These are phyloP conservation scores for Rattus rattus DNA, from an alignment of 2,113 vertebrate genomes.

Conservation along the genomic window DNA sequence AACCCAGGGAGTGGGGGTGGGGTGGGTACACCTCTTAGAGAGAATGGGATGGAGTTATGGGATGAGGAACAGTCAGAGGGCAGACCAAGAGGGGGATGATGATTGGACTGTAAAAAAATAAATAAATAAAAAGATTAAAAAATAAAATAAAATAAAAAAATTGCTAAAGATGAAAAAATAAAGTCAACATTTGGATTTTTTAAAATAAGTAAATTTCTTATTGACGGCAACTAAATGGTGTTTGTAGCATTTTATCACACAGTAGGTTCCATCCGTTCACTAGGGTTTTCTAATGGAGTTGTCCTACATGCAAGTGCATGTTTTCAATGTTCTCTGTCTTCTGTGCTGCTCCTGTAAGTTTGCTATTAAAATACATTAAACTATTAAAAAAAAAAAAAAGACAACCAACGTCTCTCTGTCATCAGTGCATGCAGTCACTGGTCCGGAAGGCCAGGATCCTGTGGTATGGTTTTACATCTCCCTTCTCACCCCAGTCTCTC, in stretches of 20 bases:
- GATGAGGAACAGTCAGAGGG: too few relatives aligned
- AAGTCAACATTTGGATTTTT: conserved; percentile 76
- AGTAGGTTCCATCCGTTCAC: conserved; percentile 89
- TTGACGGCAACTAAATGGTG: conserved; percentile 89
- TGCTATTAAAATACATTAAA: conserved; percentile 94
- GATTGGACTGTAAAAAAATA: too few relatives aligned
- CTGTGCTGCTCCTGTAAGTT: conserved; percentile 94
- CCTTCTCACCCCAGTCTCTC: not conserved
- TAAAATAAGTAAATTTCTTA: conserved; percentile 91
- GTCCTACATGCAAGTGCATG: conserved; percentile 91
- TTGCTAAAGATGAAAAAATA: too few relatives aligned
- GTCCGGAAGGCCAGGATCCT: not conserved
- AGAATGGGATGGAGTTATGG: too few relatives aligned
- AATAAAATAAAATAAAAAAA: too few relatives aligned
- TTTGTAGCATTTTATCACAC: conserved; percentile 91
- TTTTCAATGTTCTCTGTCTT: conserved; percentile 93
- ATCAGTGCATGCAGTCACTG: fast-evolving
- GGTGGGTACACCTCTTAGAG: too few relatives aligned
- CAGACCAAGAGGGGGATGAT: too few relatives aligned
- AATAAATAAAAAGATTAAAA: too few relatives aligned
- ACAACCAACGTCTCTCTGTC: not conserved
- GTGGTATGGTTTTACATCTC: not conserved
- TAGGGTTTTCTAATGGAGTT: conserved; percentile 92
- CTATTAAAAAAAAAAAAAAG: conserved; percentile 53
- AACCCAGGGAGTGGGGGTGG: too few relatives aligned